Conservation (phyloP, 2,888 invertebrate species). For the Frankliniella intonsa region DNA sequence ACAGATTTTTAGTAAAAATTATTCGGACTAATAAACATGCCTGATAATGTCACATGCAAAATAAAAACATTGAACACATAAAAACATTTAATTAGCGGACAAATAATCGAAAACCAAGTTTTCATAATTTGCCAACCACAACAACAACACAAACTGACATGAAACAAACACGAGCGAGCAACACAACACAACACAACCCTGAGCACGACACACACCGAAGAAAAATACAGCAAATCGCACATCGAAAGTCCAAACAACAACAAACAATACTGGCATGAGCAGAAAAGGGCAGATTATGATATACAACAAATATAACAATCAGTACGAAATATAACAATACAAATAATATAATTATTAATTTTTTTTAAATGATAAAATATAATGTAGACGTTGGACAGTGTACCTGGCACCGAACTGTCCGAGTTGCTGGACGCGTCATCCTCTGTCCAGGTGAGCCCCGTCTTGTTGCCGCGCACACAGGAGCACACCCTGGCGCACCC, state of each 20-base stretch:
- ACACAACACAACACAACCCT: not conserved
- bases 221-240: not conserved
- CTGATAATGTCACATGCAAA: not conserved
- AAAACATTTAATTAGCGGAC: no score
- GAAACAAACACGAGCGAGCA: not conserved
- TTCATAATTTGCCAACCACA: not conserved
- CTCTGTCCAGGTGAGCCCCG: not conserved
- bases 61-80: not conserved
- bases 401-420: conserved; percentile 24
- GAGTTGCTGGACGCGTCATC: conserved; percentile 16
- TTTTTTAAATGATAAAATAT: not conserved
- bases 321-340: not conserved
- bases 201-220: not conserved
- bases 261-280: not conserved
- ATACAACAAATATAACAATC: not conserved
- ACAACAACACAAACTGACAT: not conserved
- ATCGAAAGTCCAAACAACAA: not conserved
- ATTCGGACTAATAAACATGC: not conserved
- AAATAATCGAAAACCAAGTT: no score
- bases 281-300: not conserved
- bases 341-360: not conserved
- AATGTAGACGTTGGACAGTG: not conserved
- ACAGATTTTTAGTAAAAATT: no score
- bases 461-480: conserved; percentile 16
- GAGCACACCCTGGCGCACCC: not conserved